These are phyloP conservation scores for Caenorhabditis sp. DNA, from an alignment of 2,888 invertebrate species.

Conservation along the genomic window DNA sequence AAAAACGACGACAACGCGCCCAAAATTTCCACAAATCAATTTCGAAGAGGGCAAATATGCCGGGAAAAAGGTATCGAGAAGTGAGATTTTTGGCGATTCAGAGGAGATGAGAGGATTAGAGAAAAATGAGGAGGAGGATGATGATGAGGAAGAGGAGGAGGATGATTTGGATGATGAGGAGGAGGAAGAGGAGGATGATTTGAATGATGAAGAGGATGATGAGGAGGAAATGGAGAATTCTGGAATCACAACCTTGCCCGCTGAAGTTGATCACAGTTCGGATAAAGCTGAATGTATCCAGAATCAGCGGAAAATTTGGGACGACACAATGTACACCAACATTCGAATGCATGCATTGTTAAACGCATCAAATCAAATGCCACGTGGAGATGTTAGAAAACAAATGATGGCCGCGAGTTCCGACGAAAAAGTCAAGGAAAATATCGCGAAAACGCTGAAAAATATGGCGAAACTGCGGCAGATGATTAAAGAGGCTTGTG, in stretches of 20 bases:
- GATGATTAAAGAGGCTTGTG: conserved; percentile 22
- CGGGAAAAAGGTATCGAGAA: conserved; percentile 32
- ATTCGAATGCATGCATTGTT: conserved; percentile 56
- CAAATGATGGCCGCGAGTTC: conserved; percentile 40
- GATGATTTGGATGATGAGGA: conserved; percentile 19
- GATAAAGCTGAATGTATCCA: conserved; percentile 47
- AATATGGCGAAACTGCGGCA: conserved; percentile 45
- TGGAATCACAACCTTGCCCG: not conserved
- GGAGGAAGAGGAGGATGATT: conserved; percentile 3
- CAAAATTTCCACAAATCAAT: conserved; percentile 8
- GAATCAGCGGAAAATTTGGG: conserved; percentile 57
- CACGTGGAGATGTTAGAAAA: conserved; percentile 50
- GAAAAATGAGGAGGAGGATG: conserved; percentile 12
- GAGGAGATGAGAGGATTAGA: conserved; percentile 28
- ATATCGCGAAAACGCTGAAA: conserved; percentile 39
- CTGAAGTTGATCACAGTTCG: too few relatives aligned
- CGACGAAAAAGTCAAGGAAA: conserved; percentile 43
- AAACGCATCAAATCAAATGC: conserved; percentile 56
- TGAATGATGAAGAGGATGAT: not conserved
- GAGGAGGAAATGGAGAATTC: not conserved
- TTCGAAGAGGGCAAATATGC: conserved; percentile 41
- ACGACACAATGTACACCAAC: conserved; percentile 55
- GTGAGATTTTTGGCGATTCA: conserved; percentile 43
- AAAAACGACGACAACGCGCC: not conserved
- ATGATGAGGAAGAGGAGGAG: conserved; percentile 3